phyloP scores from a whole-genome alignment of 2,888 invertebrate species.

The Itoplectis maculator region DNA sequence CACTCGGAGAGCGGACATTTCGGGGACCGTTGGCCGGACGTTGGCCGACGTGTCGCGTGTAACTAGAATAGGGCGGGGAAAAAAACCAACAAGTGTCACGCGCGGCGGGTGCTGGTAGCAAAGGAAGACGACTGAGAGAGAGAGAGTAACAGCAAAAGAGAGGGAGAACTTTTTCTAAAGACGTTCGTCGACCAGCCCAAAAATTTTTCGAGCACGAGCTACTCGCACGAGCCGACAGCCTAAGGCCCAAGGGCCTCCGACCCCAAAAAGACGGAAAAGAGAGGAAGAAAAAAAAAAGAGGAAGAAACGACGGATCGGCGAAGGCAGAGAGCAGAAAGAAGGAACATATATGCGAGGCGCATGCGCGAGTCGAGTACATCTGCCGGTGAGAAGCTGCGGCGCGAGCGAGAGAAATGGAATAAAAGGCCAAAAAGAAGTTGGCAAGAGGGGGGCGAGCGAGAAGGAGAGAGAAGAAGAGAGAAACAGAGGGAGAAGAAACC shows the following conservation, averaged over 20 bases:
- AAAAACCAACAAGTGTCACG: conserved; percentile 60
- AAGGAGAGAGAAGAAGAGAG: conserved; percentile 17
- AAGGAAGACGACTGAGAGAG: conserved; percentile 12
- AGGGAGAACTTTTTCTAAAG: conserved; percentile 29
- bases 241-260: conserved; percentile 29
- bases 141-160: no score
- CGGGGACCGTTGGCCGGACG: conserved; percentile 43
- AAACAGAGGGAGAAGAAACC: no score
- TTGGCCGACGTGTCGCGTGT: conserved; percentile 49
- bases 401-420: conserved; percentile 53
- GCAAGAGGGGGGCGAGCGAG: conserved; percentile 34
- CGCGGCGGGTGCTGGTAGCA: conserved; percentile 25
- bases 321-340: conserved; percentile 44
- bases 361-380: conserved; percentile 71
- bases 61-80: conserved; percentile 44
- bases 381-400: conserved; percentile 56
- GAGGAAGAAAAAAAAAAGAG: conserved; percentile 43
- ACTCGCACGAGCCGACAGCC: conserved; percentile 19
- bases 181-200: conserved; percentile 32
- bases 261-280: conserved; percentile 27
- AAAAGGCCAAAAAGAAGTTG: conserved; percentile 49
- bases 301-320: conserved; percentile 46
- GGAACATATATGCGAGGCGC: conserved; percentile 36
- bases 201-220: conserved; percentile 34
- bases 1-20: conserved; percentile 39